Evolutionary conservation across 2,797 vertebrate species (phyloP).

Genomic region (Macropodus opercularis): DNA sequence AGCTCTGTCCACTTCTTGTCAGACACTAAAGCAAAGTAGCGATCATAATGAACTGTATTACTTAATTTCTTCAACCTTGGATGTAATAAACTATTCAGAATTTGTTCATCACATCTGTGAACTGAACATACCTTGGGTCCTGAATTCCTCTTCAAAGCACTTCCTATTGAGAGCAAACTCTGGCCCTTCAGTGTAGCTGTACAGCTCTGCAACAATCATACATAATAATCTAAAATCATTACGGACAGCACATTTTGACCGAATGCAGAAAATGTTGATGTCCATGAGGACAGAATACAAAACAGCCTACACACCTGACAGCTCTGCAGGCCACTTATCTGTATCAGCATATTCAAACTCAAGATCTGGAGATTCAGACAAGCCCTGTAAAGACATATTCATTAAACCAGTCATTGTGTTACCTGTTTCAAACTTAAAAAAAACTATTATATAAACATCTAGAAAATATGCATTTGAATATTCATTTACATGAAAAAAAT

Average conservation of each 20-base stretch:
- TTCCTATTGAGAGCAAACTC: conserved; percentile 94
- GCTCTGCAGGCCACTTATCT: conserved; percentile 93
- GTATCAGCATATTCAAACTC: conserved; percentile 97
- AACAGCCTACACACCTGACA: conserved; percentile 85
- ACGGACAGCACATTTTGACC: too few species aligned
- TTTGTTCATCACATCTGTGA: neutral
- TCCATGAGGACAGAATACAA: neutral
- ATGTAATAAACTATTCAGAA: neutral
- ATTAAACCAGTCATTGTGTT: neutral
- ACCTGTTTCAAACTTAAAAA: too few species aligned
- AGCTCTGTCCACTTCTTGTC: conserved; percentile 93
- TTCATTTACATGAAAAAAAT: neutral
- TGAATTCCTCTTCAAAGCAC: conserved; percentile 97
- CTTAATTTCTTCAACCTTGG: neutral
- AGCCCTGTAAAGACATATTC: conserved; percentile 80
- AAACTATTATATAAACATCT: too few species aligned
- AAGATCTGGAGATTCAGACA: conserved; percentile 93
- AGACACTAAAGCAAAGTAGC: conserved; percentile 79
- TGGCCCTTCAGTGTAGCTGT: conserved; percentile 97
- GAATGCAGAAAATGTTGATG: neutral
- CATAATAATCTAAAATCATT: neutral
- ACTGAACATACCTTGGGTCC: conserved; percentile 85
- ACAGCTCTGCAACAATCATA: conserved; percentile 86
- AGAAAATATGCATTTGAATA: too few species aligned
- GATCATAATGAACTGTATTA: neutral